Conservation (phyloP, 1,140 invertebrate genomes). For the Drosophila auraria region DNA sequence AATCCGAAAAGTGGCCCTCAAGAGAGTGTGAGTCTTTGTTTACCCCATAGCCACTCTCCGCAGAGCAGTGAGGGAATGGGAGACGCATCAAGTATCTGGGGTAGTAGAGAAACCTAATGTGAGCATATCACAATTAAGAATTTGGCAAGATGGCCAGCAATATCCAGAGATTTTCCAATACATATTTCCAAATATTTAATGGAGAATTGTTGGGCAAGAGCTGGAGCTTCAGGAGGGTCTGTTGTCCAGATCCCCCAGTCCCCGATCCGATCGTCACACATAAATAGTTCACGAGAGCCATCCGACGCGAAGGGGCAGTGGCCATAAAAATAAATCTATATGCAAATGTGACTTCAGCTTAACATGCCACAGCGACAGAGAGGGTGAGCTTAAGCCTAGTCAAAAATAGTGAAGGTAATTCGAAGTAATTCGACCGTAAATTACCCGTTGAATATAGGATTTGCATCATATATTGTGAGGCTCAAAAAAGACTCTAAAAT, state of each 20-base stretch:
- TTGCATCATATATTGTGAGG: background rate
- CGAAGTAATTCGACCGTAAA: conserved; percentile 7
- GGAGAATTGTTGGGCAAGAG: conserved; percentile 27
- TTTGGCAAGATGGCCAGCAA: conserved; percentile 53
- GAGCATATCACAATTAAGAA: conserved; percentile 70
- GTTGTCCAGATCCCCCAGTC: conserved; percentile 4
- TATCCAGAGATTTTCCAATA: conserved; percentile 26
- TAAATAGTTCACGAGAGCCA: conserved; percentile 40
- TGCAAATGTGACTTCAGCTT: conserved; percentile 64
- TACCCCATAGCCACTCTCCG: conserved; percentile 8
- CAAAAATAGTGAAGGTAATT: conserved; percentile 39
- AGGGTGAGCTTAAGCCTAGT: conserved; percentile 15
- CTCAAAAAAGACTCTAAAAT: no score
- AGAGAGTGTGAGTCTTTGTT: conserved; percentile 57
- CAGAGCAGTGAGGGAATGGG: conserved; percentile 8
- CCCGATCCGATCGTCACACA: conserved; percentile 48
- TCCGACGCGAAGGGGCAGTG: conserved; percentile 17
- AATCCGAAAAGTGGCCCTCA: conserved; percentile 32
- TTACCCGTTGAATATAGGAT: background rate
- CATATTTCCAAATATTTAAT: conserved; percentile 58
- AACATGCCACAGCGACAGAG: conserved; percentile 49
- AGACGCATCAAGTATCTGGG: conserved; percentile 42
- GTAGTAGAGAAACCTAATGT: conserved; percentile 53
- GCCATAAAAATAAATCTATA: conserved; percentile 81
- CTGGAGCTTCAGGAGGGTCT: background rate